Evolutionary conservation across 2,888 invertebrate species (phyloP).

Genomic region (Polyommatus icarus): DNA sequence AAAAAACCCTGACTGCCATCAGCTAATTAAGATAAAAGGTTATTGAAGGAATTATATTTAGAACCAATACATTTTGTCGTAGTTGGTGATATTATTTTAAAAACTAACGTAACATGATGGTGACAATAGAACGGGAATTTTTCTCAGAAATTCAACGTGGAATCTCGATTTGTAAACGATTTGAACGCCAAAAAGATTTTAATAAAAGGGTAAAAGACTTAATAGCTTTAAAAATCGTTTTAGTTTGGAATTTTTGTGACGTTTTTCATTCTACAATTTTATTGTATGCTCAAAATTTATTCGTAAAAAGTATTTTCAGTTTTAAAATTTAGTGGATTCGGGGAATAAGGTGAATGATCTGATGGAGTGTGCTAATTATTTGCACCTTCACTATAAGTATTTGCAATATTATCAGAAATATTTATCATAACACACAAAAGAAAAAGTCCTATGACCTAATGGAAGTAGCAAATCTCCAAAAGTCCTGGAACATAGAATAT

Average conservation of each 20-base stretch:
- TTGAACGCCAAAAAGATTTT: neutral
- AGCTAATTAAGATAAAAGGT: no score
- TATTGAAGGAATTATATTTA: neutral
- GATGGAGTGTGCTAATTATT: no score
- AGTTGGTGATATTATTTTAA: neutral
- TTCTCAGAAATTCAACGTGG: neutral
- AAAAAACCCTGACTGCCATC: no score
- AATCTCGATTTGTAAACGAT: neutral
- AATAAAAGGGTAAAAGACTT: neutral
- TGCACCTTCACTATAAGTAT: no score
- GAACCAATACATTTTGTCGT: neutral
- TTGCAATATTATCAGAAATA: no score
- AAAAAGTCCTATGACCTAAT: no score
- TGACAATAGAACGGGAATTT: neutral
- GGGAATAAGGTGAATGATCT: neutral
- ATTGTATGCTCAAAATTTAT: neutral
- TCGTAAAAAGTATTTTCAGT: neutral
- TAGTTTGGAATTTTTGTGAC: neutral
- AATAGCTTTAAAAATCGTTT: neutral
- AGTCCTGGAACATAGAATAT: no score
- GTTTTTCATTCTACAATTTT: neutral
- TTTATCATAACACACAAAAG: no score
- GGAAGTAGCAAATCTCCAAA: no score
- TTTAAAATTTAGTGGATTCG: neutral
- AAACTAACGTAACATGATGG: neutral